These are phyloP conservation scores for Oophaga sylvatica DNA, from an alignment of 2,797 vertebrate genomes.

Conservation along the genomic window DNA sequence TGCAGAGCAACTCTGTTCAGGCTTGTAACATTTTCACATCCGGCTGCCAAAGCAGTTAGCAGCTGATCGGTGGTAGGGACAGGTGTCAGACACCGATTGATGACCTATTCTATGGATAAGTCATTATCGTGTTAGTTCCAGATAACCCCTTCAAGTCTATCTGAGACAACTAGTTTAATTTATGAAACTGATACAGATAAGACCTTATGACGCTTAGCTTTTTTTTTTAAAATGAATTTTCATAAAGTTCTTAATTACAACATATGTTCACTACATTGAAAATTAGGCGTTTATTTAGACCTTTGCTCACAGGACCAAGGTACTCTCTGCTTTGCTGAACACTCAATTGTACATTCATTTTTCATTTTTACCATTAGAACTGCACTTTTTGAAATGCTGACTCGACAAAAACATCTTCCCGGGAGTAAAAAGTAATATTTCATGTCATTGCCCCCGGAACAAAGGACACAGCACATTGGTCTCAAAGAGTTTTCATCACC, in stretches of 20 bases:
- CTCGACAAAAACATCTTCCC: slow-evolving; percentile 24
- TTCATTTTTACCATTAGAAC: slow-evolving; percentile 19
- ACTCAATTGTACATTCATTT: neutral
- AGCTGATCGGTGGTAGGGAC: too few relatives aligned
- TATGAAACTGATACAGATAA: neutral
- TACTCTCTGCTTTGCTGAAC: slow-evolving; percentile 19
- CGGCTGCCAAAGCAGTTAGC: too few relatives aligned
- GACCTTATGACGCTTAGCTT: neutral
- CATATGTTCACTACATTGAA: neutral
- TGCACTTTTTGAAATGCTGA: slow-evolving; percentile 31
- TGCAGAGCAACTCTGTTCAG: too few relatives aligned
- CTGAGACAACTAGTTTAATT: neutral
- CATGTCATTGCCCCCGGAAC: slow-evolving; percentile 6
- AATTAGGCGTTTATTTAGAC: neutral
- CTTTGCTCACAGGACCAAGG: neutral
- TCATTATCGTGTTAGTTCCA: too few relatives aligned
- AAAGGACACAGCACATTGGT: neutral
- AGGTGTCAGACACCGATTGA: too few relatives aligned
- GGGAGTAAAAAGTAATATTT: slow-evolving; percentile 30
- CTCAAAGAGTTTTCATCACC: neutral
- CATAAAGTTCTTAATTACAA: neutral
- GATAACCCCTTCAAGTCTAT: neutral
- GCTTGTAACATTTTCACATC: too few relatives aligned
- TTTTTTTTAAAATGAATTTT: neutral
- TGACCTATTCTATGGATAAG: too few relatives aligned